These are phyloP conservation scores for Steinernema scapterisci DNA, from an alignment of 2,888 invertebrate genomes.

Conservation along the genomic window DNA sequence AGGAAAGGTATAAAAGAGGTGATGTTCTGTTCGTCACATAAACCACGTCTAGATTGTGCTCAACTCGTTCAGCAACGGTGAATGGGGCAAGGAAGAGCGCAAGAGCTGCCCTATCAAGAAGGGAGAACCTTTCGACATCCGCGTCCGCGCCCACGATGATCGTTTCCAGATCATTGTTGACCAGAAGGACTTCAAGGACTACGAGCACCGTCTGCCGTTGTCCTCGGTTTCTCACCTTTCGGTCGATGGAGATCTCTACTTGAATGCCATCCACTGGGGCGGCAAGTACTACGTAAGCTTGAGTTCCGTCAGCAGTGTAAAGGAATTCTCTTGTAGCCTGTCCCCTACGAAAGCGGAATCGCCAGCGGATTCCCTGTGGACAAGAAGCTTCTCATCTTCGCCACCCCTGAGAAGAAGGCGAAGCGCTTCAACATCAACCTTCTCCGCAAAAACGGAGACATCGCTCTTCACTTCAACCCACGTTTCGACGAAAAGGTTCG, in stretches of 20 bases:
- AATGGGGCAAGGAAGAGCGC: slow-evolving; percentile 68
- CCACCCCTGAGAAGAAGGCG: slow-evolving; percentile 66
- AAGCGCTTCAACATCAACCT: slow-evolving; percentile 65
- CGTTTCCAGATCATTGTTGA: slow-evolving; percentile 65
- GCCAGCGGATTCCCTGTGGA: slow-evolving; percentile 62
- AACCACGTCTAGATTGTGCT: slow-evolving; percentile 55
- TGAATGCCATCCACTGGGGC: slow-evolving; percentile 65
- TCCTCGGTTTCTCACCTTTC: slow-evolving; percentile 65
- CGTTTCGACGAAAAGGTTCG: slow-evolving; percentile 56
- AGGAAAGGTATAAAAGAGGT: slow-evolving; percentile 52
- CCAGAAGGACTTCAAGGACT: slow-evolving; percentile 66
- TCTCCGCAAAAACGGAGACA: slow-evolving; percentile 66
- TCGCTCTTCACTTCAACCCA: slow-evolving; percentile 65
- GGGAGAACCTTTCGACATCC: slow-evolving; percentile 66
- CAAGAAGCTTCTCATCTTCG: slow-evolving; percentile 62
- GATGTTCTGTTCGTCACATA: background rate
- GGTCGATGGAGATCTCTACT: slow-evolving; percentile 62
- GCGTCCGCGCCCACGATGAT: slow-evolving; percentile 66
- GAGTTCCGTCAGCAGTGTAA: no score
- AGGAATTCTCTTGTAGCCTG: slow-evolving; percentile 60
- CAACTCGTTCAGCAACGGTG: slow-evolving; percentile 66
- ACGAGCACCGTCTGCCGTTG: slow-evolving; percentile 65
- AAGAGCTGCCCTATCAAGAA: slow-evolving; percentile 66
- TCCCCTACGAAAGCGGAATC: slow-evolving; percentile 65
- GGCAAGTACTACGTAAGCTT: slow-evolving; percentile 66